These are phyloP conservation scores for Ammodytes marinus DNA, from an alignment of 2,113 vertebrate genomes.

Conservation along the genomic window DNA sequence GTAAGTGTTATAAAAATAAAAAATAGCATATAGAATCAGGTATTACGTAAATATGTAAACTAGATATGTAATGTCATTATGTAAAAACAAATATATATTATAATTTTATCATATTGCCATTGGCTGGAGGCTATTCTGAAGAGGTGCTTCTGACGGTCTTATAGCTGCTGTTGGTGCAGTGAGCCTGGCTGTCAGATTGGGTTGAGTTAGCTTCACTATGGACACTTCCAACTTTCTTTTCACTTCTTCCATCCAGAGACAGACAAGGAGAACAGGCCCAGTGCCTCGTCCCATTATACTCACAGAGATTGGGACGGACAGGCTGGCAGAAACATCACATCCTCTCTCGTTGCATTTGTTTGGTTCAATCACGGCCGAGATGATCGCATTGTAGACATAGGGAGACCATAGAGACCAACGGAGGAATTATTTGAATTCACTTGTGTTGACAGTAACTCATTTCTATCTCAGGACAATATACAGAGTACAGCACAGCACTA, in stretches of 20 bases:
- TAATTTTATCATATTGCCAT: too few species aligned
- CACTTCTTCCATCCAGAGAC: conserved; percentile 40
- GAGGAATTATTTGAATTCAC: conserved; percentile 30
- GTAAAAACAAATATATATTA: too few species aligned
- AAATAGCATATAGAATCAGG: too few species aligned
- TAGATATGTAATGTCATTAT: too few species aligned
- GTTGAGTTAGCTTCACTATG: conserved; percentile 59
- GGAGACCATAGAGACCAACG: conserved; percentile 33
- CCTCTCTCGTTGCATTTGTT: conserved; percentile 73
- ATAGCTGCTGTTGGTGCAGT: conserved; percentile 7
- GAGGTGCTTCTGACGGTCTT: conserved; percentile 4
- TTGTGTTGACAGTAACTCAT: conserved; percentile 46
- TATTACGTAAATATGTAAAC: too few species aligned
- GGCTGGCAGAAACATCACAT: conserved; percentile 66
- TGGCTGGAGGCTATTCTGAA: neutral
- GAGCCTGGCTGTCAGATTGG: conserved; percentile 56
- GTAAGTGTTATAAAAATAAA: too few species aligned
- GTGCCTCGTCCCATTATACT: conserved; percentile 71
- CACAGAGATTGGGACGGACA: conserved; percentile 65
- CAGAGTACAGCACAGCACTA: neutral
- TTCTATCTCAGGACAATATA: conserved; percentile 26
- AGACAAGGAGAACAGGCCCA: conserved; percentile 56
- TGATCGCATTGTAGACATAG: conserved; percentile 56
- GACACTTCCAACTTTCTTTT: conserved; percentile 62
- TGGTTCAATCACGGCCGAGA: conserved; percentile 57